These are phyloP conservation scores for Epinephelus awoara DNA, from an alignment of 2,797 vertebrate genomes.

Conservation along the genomic window DNA sequence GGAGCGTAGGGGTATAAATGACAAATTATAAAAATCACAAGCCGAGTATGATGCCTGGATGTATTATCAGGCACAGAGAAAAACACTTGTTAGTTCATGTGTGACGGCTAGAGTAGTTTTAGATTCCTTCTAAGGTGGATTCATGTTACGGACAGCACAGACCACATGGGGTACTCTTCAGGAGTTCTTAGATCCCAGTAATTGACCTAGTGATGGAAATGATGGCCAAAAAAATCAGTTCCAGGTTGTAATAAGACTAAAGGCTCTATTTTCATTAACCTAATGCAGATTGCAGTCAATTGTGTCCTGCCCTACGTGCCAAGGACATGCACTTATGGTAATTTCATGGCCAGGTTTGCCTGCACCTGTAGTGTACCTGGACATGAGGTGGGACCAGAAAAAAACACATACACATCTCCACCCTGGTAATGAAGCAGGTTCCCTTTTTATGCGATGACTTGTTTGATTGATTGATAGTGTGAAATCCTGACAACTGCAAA, in stretches of 20 bases:
- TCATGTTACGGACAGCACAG: not conserved
- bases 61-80: too few species aligned
- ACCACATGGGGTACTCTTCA: too few species aligned
- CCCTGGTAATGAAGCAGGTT: too few species aligned
- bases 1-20: not conserved
- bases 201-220: not conserved
- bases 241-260: not conserved
- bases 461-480: too few species aligned
- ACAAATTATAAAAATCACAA: not conserved
- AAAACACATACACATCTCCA: not conserved
- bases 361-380: not conserved
- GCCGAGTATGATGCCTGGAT: not conserved
- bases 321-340: not conserved
- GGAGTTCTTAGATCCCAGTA: too few species aligned
- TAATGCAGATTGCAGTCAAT: not conserved
- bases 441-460: too few species aligned
- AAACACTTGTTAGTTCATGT: too few species aligned
- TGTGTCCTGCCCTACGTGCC: too few species aligned
- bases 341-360: not conserved
- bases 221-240: not conserved
- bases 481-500: too few species aligned
- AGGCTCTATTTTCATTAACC: not conserved
- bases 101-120: too few species aligned
- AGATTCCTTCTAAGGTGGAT: not conserved
- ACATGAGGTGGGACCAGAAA: not conserved